Base-by-base conservation (phyloP, 2,888 invertebrate genomes). In the Ischnura elegans region DNA sequence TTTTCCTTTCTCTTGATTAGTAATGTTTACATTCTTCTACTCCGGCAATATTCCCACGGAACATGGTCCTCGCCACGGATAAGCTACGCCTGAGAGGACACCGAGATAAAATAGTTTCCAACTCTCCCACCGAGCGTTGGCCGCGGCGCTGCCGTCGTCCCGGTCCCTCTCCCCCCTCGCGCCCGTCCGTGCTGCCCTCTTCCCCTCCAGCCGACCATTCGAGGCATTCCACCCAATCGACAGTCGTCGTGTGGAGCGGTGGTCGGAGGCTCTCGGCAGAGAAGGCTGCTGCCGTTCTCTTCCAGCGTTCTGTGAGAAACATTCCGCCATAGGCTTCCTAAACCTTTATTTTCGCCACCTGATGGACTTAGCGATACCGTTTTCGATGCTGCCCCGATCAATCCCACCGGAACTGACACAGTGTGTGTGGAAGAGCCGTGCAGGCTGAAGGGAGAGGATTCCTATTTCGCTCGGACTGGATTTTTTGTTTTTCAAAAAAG, bases 171-270 rank as follows among this genome's bases (percentile, higher is more conserved):
- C 61, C 61, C 87, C 90, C 43, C 87, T 51, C 42, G 10, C 19
- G 51, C 51, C 47, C 46, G 51, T n/a, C 25, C 61, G 61, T 21
- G 47, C 46, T 29, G 47, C 46, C 46, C 29, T 21, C 46, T 43
- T n/a, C 45, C 61, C 43, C 61, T 43, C 61, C 21, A 25, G 29
- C n/a, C 61, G 90, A 90, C 90, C 90, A 90, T 90, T 90, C 90
- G 90, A 61, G 90, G 61, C 43, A 90, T 61, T 55, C 61, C 90
- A 90, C 61, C 90, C 90, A 90, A 90, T 90, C 90, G 90, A 61
- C 90, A 90, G 90, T 90, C 90, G 90, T 43, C 46, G 42, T 51
- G 90, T 36, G 87, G 25, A 43, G 61, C 61, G 16, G 90, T 61
- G 13, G 90, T 61, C 42, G 90, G 66, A 90, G 61, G 61, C 43